Conservation (phyloP, 2,113 vertebrate genomes). For the Holacanthus passer region DNA sequence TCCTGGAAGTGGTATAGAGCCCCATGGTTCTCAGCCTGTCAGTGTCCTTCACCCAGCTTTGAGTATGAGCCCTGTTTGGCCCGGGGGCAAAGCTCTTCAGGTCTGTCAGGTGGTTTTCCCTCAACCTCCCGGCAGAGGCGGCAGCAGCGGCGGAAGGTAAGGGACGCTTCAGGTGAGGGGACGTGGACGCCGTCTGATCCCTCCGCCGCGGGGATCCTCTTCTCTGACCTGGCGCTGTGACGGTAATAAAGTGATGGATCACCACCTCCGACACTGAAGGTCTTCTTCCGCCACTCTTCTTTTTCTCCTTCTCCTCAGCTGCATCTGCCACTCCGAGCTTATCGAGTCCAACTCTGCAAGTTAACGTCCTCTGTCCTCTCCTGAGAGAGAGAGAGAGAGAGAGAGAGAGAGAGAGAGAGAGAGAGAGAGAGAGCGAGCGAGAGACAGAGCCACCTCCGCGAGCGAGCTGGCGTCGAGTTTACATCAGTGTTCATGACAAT, state of each 20-base stretch:
- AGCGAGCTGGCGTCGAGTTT: not conserved
- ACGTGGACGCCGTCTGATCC: conserved; percentile 7
- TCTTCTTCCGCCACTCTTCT: conserved; percentile 19
- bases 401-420: conserved; percentile 28
- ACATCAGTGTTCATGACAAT: accelerated
- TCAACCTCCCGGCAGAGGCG: not conserved
- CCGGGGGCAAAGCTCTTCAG: conserved; percentile 36
- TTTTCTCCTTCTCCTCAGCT: conserved; percentile 2
- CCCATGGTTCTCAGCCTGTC: conserved; percentile 70
- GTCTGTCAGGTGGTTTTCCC: conserved; percentile 47
- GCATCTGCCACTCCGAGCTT: conserved; percentile 7
- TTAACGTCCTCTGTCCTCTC: conserved; percentile 58
- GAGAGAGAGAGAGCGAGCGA: conserved; percentile 18
- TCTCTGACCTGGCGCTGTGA: conserved; percentile 7
- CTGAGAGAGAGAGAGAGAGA: conserved; percentile 2
- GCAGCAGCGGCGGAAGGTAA: not conserved
- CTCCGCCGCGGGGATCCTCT: conserved; percentile 11
- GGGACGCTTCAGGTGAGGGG: conserved; percentile 67
- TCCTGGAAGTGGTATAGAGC: conserved; percentile 68
- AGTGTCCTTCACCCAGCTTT: conserved; percentile 40
- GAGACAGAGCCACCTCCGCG: conserved; percentile 4
- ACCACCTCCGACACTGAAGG: conserved; percentile 1
- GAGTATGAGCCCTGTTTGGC: conserved; percentile 25
- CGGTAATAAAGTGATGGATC: conserved; percentile 21
- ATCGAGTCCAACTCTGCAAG: conserved; percentile 48